Conservation (phyloP, 2,797 vertebrate genomes). For the Poecilia wingei region DNA sequence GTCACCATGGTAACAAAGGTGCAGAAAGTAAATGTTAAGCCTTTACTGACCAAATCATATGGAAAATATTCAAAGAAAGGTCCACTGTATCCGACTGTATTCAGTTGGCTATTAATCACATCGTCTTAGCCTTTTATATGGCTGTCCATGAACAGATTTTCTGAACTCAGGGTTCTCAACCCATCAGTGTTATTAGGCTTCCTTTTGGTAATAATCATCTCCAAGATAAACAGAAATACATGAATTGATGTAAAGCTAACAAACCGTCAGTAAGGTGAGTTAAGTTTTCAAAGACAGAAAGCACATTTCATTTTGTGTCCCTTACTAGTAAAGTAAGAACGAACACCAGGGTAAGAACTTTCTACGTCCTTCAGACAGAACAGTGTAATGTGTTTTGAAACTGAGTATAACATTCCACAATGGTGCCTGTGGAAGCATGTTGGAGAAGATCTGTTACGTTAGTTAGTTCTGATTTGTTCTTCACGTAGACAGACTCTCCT, state of each 20-base stretch:
- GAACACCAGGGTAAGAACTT: too few species aligned
- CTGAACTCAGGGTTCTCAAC: neutral
- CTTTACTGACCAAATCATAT: conserved; percentile 3
- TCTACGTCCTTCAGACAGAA: too few species aligned
- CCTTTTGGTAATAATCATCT: neutral
- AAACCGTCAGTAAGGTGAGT: neutral
- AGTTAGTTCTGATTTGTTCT: too few species aligned
- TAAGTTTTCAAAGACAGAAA: neutral
- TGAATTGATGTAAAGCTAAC: neutral
- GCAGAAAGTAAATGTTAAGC: conserved; percentile 31
- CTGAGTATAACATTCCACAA: too few species aligned
- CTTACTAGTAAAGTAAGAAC: too few species aligned
- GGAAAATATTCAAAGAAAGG: neutral
- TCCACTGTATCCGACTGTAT: neutral
- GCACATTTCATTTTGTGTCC: too few species aligned
- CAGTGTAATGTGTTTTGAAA: too few species aligned
- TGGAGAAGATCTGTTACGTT: too few species aligned
- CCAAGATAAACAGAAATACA: neutral
- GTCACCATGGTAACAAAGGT: conserved; percentile 49
- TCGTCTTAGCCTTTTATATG: neutral
- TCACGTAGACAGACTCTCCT: too few species aligned
- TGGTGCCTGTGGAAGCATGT: too few species aligned
- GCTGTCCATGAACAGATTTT: neutral
- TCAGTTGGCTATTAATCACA: neutral
- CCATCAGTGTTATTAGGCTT: neutral